These are phyloP conservation scores for Salminus brasiliensis DNA, from an alignment of 2,113 vertebrate genomes.

Conservation along the genomic window DNA sequence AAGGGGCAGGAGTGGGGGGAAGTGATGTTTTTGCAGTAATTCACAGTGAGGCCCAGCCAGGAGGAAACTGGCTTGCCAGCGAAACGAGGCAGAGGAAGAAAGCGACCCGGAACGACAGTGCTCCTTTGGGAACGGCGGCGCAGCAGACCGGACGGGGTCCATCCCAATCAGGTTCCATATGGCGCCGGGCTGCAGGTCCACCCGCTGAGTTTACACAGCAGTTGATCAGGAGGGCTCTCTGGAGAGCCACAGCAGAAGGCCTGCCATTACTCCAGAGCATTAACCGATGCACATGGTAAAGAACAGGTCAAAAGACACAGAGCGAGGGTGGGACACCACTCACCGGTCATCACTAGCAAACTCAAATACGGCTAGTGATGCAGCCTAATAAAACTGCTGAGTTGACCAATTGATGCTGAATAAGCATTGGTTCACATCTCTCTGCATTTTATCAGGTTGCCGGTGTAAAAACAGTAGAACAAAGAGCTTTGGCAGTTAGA, in stretches of 20 bases:
- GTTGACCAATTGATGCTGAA: not conserved
- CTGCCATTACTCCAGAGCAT: not conserved
- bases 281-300: not conserved
- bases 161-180: conserved; percentile 35
- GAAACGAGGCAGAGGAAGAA: conserved; percentile 13
- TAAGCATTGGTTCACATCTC: too few species aligned
- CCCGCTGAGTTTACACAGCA: not conserved
- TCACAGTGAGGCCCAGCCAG: not conserved
- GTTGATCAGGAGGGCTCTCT: not conserved
- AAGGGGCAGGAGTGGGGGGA: not conserved
- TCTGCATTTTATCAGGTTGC: too few species aligned
- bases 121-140: conserved; percentile 32
- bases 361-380: not conserved
- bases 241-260: not conserved
- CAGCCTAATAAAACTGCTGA: not conserved
- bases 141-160: conserved; percentile 10
- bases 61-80: conserved; percentile 14
- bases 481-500: too few species aligned
- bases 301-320: not conserved
- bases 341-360: not conserved
- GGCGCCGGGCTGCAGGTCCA: not conserved
- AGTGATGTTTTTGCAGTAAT: not conserved
- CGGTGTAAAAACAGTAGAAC: too few species aligned
- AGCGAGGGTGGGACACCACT: not conserved
- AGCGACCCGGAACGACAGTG: conserved; percentile 26